Base-by-base conservation (phyloP, 2,113 vertebrate species). In the Phaethornis superciliosus region DNA sequence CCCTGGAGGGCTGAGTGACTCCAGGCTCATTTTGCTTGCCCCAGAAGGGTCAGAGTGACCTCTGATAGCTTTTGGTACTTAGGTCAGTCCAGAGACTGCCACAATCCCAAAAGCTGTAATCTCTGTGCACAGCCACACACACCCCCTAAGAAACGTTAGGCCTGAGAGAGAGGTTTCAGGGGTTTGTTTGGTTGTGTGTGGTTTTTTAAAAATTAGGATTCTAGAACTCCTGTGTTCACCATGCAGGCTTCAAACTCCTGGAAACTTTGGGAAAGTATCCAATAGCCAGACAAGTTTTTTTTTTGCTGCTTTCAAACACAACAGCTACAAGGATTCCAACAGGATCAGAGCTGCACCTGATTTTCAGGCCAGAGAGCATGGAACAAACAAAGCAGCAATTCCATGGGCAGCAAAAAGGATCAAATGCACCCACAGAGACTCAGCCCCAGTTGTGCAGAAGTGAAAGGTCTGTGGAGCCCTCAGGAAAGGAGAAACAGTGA, bases 1-100 rank as follows among this genome's bases (percentile, higher is more conserved):
- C 35, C 58, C 77, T 18, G 35, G 52, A 71, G 88, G 64, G 68
- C 92, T 30, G 5, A 44, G 68, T 71, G 79, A 93, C 95, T 7
- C 1, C 1, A 67, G 9, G n/a, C 51, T 55, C 67, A 21, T 63
- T 68, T 27, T 49, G 46, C 17, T 82, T 69, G 42, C 33, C 90
- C 44, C 56, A 47, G 14, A 81, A 92, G 47, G 83, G 94, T 86
- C 88, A 93, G 32, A 35, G 64, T 93, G 88, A 96, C 96, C 79
- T 93, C 2, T 56, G 75, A 87, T 28, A 89, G n/a, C 64, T 75
- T 74, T 27, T 26, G 58, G 42, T 58, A 63, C 33, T 70, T 27
- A 26, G 80, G 72, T 76, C 72, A 63, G 47, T 26, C 32, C 37
- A 44, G 75, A 82, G 6, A 33, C 2, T 54, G 23, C 37, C 12